Conservation (phyloP, 2,888 invertebrate genomes). For the Lasioglossum oenotherae region DNA sequence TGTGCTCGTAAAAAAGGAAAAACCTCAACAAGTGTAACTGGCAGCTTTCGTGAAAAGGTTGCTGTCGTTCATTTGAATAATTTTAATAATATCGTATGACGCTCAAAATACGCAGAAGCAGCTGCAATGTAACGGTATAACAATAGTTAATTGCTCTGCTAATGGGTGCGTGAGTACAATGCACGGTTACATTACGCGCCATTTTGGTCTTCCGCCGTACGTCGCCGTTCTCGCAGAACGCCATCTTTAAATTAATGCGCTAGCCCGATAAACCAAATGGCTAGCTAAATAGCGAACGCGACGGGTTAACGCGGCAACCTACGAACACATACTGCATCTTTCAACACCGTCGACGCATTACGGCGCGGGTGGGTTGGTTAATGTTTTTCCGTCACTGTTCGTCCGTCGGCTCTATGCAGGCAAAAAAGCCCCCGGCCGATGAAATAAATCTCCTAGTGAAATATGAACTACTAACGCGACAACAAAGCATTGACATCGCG, state of each 20-base stretch:
- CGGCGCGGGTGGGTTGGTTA: not conserved
- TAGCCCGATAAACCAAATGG: not conserved
- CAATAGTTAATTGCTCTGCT: not conserved
- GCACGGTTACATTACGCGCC: not conserved
- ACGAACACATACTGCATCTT: not conserved
- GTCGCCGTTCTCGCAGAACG: not conserved
- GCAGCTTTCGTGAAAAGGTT: not conserved
- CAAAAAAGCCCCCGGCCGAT: conserved; percentile 18
- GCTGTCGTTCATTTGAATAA: not conserved
- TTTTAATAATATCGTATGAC: not conserved
- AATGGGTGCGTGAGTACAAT: not conserved
- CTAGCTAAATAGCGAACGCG: not conserved
- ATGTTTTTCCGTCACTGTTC: not conserved
- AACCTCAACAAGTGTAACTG: not conserved
- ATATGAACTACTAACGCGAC: conserved; percentile 26
- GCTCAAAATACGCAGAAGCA: not conserved
- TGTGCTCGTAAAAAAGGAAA: no score
- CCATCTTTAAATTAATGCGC: not conserved
- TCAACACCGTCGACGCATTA: not conserved
- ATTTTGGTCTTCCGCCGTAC: not conserved
- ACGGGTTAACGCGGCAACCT: not conserved
- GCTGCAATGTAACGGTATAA: not conserved
- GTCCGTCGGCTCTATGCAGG: not conserved
- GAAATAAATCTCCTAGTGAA: conserved; percentile 40
- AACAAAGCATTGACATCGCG: conserved; percentile 32